phyloP scores from a whole-genome alignment of 2,797 vertebrate species.

The Tauraco hartlaubi region DNA sequence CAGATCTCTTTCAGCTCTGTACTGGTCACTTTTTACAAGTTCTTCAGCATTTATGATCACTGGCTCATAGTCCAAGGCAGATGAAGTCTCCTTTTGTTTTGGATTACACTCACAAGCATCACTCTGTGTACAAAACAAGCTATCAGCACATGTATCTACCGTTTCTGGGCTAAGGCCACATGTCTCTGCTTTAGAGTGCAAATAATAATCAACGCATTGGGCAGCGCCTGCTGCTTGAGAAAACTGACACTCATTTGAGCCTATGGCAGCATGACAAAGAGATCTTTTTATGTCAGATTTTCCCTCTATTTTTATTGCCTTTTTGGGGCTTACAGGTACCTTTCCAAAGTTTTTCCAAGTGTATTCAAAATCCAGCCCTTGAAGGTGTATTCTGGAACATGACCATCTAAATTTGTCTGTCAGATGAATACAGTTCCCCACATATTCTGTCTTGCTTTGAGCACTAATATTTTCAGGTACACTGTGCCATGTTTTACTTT shows the following conservation, averaged over 20 bases:
- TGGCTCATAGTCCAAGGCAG: not conserved
- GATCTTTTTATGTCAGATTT: not conserved
- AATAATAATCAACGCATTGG: not conserved
- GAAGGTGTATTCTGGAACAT: conserved; percentile 54
- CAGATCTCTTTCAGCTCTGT: not conserved
- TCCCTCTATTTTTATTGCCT: not conserved
- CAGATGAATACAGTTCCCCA: not conserved
- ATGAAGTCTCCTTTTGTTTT: not conserved
- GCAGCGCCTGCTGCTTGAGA: not conserved
- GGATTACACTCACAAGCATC: not conserved
- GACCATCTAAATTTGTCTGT: conserved; percentile 54
- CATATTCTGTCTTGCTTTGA: not conserved
- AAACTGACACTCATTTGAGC: not conserved
- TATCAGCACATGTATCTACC: not conserved
- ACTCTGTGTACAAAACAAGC: not conserved
- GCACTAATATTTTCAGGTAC: conserved; percentile 67
- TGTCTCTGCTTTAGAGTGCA: not conserved
- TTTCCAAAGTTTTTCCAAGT: not conserved
- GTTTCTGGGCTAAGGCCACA: conserved; percentile 18
- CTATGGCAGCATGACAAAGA: not conserved
- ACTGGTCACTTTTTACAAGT: not conserved
- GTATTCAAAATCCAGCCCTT: conserved; percentile 6
- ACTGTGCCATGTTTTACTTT: conserved; percentile 58
- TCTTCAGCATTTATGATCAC: not conserved
- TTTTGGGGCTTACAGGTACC: not conserved